These are phyloP conservation scores for Incurvaria masculella DNA, from an alignment of 2,888 invertebrate genomes.

Conservation along the genomic window DNA sequence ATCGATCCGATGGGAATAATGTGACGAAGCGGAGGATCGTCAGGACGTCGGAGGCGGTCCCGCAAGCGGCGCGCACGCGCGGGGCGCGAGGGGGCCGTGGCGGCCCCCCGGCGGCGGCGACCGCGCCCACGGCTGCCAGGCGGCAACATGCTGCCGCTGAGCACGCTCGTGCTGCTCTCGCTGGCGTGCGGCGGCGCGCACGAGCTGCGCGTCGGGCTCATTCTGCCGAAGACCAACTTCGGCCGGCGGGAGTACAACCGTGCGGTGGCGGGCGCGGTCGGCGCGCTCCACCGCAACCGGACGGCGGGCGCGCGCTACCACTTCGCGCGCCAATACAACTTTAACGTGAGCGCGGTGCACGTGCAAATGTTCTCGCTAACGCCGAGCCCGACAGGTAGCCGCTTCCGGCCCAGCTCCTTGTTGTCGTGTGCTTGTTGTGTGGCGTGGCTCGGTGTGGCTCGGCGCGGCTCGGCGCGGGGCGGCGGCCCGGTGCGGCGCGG, in stretches of 20 bases:
- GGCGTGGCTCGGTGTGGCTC: too few relatives aligned
- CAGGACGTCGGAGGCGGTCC: background rate
- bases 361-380: conserved; percentile 67
- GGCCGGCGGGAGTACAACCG: conserved; percentile 64
- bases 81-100: background rate
- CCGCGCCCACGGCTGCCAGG: conserved; percentile 6
- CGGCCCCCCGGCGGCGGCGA: conserved; percentile 12
- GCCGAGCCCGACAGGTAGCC: conserved; percentile 72
- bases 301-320: conserved; percentile 49
- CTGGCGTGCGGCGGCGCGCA: conserved; percentile 4
- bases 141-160: background rate
- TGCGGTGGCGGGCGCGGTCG: conserved; percentile 62
- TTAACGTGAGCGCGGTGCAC: conserved; percentile 60
- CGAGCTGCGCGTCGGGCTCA: conserved; percentile 53
- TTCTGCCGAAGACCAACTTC: conserved; percentile 61
- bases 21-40: background rate
- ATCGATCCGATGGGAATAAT: background rate
- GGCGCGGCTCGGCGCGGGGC: background rate
- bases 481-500: background rate
- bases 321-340: conserved; percentile 62
- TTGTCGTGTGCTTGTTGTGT: background rate
- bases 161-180: background rate
- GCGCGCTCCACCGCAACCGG: conserved; percentile 46
- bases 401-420: background rate
- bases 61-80: conserved; percentile 6